phyloP scores from a whole-genome alignment of 2,888 invertebrate species.

The Apamea monoglypha region DNA sequence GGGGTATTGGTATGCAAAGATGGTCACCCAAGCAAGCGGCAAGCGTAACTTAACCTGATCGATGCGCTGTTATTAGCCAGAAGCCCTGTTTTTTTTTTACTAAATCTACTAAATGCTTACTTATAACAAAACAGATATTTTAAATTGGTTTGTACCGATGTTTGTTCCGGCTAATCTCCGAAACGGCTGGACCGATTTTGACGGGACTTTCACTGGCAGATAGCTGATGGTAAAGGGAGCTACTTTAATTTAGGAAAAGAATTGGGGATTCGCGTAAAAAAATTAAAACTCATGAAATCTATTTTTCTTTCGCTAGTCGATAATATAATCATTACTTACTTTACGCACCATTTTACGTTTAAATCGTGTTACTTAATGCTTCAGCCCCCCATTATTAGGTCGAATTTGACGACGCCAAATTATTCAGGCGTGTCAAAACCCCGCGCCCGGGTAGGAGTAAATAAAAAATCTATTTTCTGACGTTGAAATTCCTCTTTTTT shows the following conservation, averaged over 20 bases:
- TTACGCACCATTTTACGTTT: constrained; percentile 8
- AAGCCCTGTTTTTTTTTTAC: no score
- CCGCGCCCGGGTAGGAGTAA: constrained; percentile 4
- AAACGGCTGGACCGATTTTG: neutral
- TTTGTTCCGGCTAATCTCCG: neutral
- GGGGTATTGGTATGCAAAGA: neutral
- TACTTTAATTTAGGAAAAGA: neutral
- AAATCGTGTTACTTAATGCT: constrained; percentile 7
- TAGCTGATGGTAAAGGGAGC: neutral
- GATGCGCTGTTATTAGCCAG: neutral
- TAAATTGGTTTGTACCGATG: neutral
- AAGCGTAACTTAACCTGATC: neutral
- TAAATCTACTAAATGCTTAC: neutral
- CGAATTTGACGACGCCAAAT: constrained; percentile 22
- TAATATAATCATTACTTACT: no score
- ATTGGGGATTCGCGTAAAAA: neutral
- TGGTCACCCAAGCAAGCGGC: neutral
- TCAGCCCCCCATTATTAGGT: constrained; percentile 16
- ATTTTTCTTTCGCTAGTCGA: neutral
- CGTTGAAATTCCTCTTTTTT: constrained; percentile 48
- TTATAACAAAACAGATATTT: neutral
- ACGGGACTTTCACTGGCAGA: neutral
- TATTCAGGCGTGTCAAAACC: constrained; percentile 28
- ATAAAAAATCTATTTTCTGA: constrained; percentile 41
- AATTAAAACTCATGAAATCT: neutral